Percentiles rank a stretch among this genome's conserved stretches.
phyloP scores from a whole-genome alignment of 1,140 invertebrate genomes.

The Zaprionus africanus region DNA sequence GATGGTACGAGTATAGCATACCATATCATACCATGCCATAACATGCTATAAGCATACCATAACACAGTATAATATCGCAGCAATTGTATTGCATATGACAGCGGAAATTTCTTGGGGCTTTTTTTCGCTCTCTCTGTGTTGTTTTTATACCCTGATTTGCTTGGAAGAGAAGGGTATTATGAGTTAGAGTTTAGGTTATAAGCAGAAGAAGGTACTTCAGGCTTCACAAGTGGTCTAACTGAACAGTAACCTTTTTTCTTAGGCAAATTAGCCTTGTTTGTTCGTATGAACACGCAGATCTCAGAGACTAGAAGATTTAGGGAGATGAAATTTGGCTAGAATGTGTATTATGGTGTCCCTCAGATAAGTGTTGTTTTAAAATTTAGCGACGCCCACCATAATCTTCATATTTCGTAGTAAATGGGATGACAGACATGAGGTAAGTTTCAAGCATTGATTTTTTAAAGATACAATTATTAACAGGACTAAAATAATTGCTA shows the following conservation, averaged over 20 bases:
- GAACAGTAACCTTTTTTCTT: too few relatives aligned
- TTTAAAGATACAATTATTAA: too few relatives aligned
- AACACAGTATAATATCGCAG: neutral
- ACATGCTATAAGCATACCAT: conserved; percentile 7
- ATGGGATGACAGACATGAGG: neutral
- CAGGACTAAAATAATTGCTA: too few relatives aligned
- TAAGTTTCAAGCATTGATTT: neutral
- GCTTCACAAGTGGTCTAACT: too few relatives aligned
- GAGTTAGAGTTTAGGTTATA: too few relatives aligned
- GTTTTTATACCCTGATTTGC: neutral
- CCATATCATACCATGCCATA: conserved; percentile 9
- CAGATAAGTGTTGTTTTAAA: neutral
- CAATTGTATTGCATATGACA: conserved; percentile 24
- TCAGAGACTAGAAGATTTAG: neutral
- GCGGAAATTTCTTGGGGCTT: conserved; percentile 50
- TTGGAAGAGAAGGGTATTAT: neutral
- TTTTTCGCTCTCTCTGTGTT: neutral
- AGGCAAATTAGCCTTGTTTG: neutral
- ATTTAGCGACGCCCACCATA: neutral
- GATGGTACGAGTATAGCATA: neutral
- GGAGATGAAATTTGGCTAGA: neutral
- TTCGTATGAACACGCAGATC: neutral
- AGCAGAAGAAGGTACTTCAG: too few relatives aligned
- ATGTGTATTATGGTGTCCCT: neutral
- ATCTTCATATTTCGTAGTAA: neutral